Conservation (phyloP, 2,888 invertebrate species). For the Rhogogaster chlorosoma region DNA sequence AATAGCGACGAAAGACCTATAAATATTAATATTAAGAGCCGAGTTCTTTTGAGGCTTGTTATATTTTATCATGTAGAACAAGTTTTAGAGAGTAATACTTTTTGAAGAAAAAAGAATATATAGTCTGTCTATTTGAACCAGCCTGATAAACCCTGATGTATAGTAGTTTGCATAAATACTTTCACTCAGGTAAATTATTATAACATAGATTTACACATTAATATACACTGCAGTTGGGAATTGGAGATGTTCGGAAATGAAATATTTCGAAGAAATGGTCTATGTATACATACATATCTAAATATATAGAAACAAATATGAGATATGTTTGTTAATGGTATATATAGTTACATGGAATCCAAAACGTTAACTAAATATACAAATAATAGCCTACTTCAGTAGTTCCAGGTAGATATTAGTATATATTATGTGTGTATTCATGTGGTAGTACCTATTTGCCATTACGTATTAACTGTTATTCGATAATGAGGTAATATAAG, state of each 20-base stretch:
- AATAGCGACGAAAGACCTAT: no score
- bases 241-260: no score
- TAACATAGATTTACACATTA: neutral
- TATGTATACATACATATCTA: no score
- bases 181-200: neutral
- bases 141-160: no score
- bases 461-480: slow-evolving; percentile 1
- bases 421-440: neutral
- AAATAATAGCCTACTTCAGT: neutral
- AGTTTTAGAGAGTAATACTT: no score
- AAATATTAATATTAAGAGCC: no score
- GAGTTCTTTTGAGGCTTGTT: no score
- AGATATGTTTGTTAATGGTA: neutral
- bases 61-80: no score
- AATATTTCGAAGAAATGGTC: no score
- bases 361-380: neutral
- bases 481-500: neutral
- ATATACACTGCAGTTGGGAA: neutral
- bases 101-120: no score
- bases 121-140: no score
- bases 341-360: neutral
- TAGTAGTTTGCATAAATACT: no score
- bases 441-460: neutral
- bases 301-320: neutral
- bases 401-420: neutral